Percentiles rank a stretch among this genome's conserved stretches.
These are phyloP conservation scores for Zosterops pallidus DNA, from an alignment of 2,113 vertebrate genomes.

Conservation along the genomic window DNA sequence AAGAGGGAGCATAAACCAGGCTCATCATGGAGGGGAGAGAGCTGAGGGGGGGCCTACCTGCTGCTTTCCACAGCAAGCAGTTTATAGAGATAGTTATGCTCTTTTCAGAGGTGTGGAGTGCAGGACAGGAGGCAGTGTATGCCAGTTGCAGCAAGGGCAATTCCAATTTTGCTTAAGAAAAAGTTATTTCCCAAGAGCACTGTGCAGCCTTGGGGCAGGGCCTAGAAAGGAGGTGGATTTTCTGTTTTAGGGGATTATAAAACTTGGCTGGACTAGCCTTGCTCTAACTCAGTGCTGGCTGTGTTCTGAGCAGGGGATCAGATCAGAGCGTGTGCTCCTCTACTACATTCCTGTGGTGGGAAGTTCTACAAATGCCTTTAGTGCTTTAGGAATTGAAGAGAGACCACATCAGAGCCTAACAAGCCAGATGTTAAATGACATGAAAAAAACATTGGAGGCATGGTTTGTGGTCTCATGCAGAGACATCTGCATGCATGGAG, in stretches of 20 bases:
- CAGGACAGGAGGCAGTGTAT: not conserved
- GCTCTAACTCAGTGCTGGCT: rapidly evolving
- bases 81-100: not conserved
- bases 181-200: not conserved
- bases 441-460: not conserved
- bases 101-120: not conserved
- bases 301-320: not conserved
- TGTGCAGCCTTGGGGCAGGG: not conserved
- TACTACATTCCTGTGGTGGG: not conserved
- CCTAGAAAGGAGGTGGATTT: not conserved
- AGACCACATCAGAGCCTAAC: not conserved
- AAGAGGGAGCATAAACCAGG: not conserved
- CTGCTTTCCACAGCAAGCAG: not conserved
- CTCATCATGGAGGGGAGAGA: not conserved
- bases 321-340: not conserved
- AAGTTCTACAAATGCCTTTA: not conserved
- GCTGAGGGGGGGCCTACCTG: not conserved
- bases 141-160: not conserved
- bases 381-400: not conserved
- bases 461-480: not conserved
- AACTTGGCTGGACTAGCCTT: not conserved
- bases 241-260: not conserved
- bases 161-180: not conserved
- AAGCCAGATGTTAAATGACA: not conserved
- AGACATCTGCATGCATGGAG: not conserved